These are phyloP conservation scores for Phania funesta DNA, from an alignment of 2,888 invertebrate genomes.

Conservation along the genomic window DNA sequence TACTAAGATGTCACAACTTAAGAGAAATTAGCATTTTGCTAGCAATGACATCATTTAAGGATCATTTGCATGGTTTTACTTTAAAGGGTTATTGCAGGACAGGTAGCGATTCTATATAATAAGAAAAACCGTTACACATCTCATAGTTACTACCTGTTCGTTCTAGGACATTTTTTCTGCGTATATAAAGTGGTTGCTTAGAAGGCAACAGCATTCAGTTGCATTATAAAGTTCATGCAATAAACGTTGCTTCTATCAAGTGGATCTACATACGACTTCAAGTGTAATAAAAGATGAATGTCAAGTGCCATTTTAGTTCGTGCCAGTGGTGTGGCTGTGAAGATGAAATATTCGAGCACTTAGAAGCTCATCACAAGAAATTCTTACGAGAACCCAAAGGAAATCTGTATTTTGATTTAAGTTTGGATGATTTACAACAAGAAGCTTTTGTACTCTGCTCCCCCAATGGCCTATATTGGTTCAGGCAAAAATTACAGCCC, in stretches of 20 bases:
- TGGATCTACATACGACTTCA: not conserved
- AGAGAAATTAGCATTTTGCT: slow-evolving; percentile 33
- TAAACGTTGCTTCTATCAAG: not conserved
- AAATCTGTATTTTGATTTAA: slow-evolving; percentile 65
- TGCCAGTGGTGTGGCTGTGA: slow-evolving; percentile 69
- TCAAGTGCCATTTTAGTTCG: slow-evolving; percentile 64
- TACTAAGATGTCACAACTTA: slow-evolving; percentile 42
- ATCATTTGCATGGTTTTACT: slow-evolving; percentile 26
- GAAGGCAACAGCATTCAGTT: not conserved
- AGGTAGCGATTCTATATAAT: not conserved
- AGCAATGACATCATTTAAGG: not conserved
- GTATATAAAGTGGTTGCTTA: not conserved
- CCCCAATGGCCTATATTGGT: slow-evolving; percentile 69
- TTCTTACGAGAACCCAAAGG: slow-evolving; percentile 64
- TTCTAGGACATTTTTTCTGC: not conserved
- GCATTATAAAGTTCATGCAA: not conserved
- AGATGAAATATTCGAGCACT: slow-evolving; percentile 69
- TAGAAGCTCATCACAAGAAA: slow-evolving; percentile 65
- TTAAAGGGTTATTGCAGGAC: not conserved
- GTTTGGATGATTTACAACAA: slow-evolving; percentile 64
- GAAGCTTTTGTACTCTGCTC: slow-evolving; percentile 66
- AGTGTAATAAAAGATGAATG: slow-evolving; percentile 9
- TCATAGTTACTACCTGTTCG: not conserved
- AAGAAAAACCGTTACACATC: not conserved
- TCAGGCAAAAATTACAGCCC: slow-evolving; percentile 44